Conservation (phyloP, 2,888 invertebrate genomes). For the Diaphora mendica region DNA sequence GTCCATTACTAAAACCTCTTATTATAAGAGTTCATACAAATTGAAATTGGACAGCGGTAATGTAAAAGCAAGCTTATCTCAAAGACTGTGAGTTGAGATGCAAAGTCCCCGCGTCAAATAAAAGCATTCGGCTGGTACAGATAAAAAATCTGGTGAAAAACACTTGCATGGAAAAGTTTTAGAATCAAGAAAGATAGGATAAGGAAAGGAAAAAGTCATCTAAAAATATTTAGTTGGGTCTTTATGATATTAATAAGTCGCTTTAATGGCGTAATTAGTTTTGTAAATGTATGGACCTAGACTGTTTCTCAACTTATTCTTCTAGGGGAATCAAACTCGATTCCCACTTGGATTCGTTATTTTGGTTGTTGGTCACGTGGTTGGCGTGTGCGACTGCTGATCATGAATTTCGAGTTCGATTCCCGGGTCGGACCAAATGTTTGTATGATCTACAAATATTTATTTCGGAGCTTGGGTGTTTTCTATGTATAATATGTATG, state of each 20-base stretch:
- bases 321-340: no score
- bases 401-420: no score
- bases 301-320: no score
- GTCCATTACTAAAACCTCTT: conserved; percentile 39
- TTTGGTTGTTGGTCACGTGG: no score
- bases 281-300: no score
- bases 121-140: conserved; percentile 49
- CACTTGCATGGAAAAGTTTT: conserved; percentile 39
- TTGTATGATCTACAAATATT: no score
- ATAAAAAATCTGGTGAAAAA: conserved; percentile 50
- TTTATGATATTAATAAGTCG: neutral
- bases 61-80: conserved; percentile 50
- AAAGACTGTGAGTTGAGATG: conserved; percentile 42
- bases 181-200: conserved; percentile 26
- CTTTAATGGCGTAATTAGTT: no score
- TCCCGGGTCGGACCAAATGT: no score
- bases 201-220: neutral
- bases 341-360: no score
- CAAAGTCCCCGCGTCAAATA: conserved; percentile 41
- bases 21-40: conserved; percentile 32
- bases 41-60: conserved; percentile 49
- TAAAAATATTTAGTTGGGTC: neutral
- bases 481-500: no score
- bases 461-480: no score
- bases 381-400: no score